These are phyloP conservation scores for Cephus pulcher DNA, from an alignment of 2,888 invertebrate species.

Conservation along the genomic window DNA sequence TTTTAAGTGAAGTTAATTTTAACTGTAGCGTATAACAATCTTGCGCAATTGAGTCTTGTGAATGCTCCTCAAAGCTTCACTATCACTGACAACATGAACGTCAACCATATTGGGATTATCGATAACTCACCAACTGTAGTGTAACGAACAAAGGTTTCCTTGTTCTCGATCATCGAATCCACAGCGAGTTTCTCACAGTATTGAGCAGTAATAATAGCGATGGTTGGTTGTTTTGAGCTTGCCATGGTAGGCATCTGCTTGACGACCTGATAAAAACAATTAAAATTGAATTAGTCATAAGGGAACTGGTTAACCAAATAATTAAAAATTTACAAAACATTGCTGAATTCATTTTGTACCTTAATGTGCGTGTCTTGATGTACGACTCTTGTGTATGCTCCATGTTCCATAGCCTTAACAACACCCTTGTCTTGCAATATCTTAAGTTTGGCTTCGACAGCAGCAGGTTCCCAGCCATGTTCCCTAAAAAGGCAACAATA, in stretches of 20 bases:
- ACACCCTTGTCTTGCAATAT: slow-evolving; percentile 85
- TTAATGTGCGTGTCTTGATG: slow-evolving; percentile 86
- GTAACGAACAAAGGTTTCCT: slow-evolving; percentile 95
- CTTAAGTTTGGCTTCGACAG: slow-evolving; percentile 80
- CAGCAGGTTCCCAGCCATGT: slow-evolving; percentile 83
- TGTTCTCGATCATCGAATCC: slow-evolving; percentile 97
- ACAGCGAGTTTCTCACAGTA: slow-evolving; percentile 98
- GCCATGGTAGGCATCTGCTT: slow-evolving; percentile 95
- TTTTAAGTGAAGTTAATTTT: background rate
- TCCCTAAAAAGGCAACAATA: slow-evolving; percentile 68
- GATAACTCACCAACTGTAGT: slow-evolving; percentile 90
- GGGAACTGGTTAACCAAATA: background rate
- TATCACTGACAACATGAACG: background rate
- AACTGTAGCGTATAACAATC: background rate
- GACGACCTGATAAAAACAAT: slow-evolving; percentile 74
- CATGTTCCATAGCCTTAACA: slow-evolving; percentile 86
- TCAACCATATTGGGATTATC: background rate
- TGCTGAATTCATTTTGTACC: slow-evolving; percentile 63
- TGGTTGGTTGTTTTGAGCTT: slow-evolving; percentile 91
- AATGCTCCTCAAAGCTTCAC: background rate
- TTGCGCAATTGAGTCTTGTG: background rate
- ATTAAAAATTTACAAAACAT: slow-evolving; percentile 3
- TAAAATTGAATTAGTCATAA: slow-evolving; percentile 2
- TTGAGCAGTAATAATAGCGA: slow-evolving; percentile 97
- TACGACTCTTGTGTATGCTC: slow-evolving; percentile 86